Conservation (phyloP, 2,113 vertebrate species). For the Clinocottus analis region DNA sequence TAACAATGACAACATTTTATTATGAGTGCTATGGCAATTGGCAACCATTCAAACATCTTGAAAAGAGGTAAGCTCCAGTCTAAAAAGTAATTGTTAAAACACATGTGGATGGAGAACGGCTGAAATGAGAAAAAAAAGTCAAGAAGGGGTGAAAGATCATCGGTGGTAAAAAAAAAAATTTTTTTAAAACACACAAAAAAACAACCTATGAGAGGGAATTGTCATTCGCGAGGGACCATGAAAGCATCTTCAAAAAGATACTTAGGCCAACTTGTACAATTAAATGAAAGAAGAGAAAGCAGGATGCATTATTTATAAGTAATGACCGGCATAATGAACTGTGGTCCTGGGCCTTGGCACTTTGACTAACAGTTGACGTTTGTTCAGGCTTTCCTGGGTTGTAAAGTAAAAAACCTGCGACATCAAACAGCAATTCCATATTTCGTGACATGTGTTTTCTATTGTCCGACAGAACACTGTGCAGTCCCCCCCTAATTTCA, state of each 20-base stretch:
- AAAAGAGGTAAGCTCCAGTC: conserved; percentile 76
- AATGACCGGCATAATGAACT: conserved; percentile 28
- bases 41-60: conserved; percentile 84
- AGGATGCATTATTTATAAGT: conserved; percentile 11
- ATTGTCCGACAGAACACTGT: conserved; percentile 93
- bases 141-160: conserved; percentile 81
- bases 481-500: conserved; percentile 99
- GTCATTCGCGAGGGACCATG: conserved; percentile 76
- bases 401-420: neutral
- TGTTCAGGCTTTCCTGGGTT: neutral
- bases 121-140: conserved; percentile 73
- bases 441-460: conserved; percentile 67
- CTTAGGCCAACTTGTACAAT: neutral
- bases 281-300: neutral
- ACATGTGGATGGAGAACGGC: conserved; percentile 75
- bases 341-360: conserved; percentile 18
- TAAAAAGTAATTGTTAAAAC: conserved; percentile 82
- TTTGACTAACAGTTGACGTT: conserved; percentile 23
- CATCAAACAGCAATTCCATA: conserved; percentile 23
- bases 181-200: too few species aligned
- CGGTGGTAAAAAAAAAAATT: conserved; percentile 70
- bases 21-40: conserved; percentile 76
- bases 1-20: conserved; percentile 82
- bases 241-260: conserved; percentile 76
- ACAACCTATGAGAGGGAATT: conserved; percentile 75